A percentile compares a stretch with the other conserved stretches of the same genome.
Evolutionary conservation across 2,113 vertebrate species (phyloP).

Genomic region (Balaeniceps rex): DNA sequence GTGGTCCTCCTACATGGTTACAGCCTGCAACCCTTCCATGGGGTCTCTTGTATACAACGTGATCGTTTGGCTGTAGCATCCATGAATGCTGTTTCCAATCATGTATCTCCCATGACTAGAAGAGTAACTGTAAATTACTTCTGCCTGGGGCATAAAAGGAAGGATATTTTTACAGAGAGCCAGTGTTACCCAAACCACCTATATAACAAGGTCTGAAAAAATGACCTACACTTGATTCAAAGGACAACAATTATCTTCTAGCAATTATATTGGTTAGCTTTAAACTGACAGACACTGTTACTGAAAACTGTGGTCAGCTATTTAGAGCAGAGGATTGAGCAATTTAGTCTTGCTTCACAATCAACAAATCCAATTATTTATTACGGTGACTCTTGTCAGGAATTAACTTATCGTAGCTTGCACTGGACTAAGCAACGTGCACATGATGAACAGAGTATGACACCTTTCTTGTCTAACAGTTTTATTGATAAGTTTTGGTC

Average conservation of each 20-base stretch:
- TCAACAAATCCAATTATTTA: slow-evolving; percentile 30
- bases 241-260: not conserved
- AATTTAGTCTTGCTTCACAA: slow-evolving; percentile 16
- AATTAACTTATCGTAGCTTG: not conserved
- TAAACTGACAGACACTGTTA: not conserved
- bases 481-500: not conserved
- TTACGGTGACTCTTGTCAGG: not conserved
- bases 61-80: not conserved
- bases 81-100: not conserved
- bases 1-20: no score
- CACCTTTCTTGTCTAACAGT: not conserved
- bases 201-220: not conserved
- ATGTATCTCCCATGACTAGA: not conserved
- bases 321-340: not conserved
- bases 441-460: not conserved
- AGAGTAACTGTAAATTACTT: not conserved
- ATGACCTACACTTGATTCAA: not conserved
- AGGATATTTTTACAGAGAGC: not conserved
- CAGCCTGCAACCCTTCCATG: not conserved
- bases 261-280: not conserved
- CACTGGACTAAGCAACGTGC: not conserved
- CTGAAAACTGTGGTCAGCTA: not conserved
- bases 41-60: not conserved
- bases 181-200: not conserved
- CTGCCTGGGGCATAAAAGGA: not conserved